Evolutionary conservation across 2,797 vertebrate genomes (phyloP).

Genomic region (Gymnocypris eckloni): DNA sequence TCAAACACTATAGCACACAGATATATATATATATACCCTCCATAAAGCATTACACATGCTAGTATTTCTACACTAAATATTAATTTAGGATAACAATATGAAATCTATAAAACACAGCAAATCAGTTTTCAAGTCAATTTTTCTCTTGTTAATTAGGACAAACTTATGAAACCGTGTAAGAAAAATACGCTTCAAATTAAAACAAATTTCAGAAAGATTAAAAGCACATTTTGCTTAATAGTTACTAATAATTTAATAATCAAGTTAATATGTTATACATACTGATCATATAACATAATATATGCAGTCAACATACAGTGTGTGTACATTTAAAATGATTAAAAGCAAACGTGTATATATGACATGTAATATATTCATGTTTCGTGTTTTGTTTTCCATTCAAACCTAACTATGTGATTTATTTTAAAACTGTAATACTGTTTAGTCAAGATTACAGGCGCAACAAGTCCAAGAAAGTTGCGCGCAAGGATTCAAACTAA

Average conservation of each 20-base stretch:
- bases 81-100: not conserved
- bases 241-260: not conserved
- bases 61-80: not conserved
- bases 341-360: not conserved
- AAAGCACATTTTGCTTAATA: not conserved
- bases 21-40: not conserved
- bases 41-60: not conserved
- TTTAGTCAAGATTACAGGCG: not conserved
- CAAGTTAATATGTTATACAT: not conserved
- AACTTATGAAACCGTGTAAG: not conserved
- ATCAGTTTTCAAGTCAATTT: not conserved
- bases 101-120: not conserved
- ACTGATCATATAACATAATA: not conserved
- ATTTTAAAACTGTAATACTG: not conserved
- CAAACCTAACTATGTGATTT: not conserved
- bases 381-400: not conserved
- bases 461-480: slow-evolving; percentile 37
- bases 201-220: not conserved
- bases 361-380: not conserved
- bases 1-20: not conserved
- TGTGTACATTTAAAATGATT: not conserved
- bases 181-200: not conserved
- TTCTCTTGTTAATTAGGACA: not conserved
- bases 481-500: not conserved
- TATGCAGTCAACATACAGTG: not conserved